Evolutionary conservation across 2,888 invertebrate species (phyloP).

Genomic region (Lasioglossum pauxillum): DNA sequence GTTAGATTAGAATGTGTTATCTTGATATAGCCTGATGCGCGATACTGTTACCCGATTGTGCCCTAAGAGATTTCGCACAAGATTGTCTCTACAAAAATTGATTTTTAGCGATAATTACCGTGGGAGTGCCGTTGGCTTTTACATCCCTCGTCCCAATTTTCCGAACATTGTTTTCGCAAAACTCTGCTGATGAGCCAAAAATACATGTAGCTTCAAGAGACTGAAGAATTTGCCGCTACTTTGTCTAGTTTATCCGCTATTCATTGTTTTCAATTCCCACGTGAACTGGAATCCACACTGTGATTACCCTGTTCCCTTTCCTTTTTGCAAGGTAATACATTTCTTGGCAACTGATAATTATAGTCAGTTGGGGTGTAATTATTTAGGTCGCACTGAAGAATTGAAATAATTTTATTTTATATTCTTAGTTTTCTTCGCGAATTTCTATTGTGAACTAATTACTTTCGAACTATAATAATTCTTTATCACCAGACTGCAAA

Average conservation of each 20-base stretch:
- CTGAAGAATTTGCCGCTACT: conserved; percentile 4
- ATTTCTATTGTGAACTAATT: neutral
- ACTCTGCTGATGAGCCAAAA: neutral
- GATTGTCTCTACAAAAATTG: neutral
- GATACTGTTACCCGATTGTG: conserved; percentile 4
- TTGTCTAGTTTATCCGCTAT: conserved; percentile 13
- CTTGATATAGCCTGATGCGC: neutral
- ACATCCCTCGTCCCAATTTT: neutral
- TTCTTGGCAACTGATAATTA: neutral
- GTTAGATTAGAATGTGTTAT: neutral
- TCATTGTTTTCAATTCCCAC: neutral
- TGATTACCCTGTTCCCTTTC: neutral
- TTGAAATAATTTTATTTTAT: neutral
- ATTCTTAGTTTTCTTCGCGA: neutral
- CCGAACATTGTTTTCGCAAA: neutral
- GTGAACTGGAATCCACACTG: neutral
- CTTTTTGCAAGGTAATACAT: neutral
- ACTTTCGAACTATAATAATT: too few species aligned
- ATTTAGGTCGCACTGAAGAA: neutral
- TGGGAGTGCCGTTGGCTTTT: neutral
- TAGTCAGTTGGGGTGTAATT: neutral
- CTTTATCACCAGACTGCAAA: too few species aligned
- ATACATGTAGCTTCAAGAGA: neutral
- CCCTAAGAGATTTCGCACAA: neutral
- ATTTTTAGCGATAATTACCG: neutral